Conservation (phyloP, 2,113 vertebrate genomes). For the Nothobranchius kuhntae region DNA sequence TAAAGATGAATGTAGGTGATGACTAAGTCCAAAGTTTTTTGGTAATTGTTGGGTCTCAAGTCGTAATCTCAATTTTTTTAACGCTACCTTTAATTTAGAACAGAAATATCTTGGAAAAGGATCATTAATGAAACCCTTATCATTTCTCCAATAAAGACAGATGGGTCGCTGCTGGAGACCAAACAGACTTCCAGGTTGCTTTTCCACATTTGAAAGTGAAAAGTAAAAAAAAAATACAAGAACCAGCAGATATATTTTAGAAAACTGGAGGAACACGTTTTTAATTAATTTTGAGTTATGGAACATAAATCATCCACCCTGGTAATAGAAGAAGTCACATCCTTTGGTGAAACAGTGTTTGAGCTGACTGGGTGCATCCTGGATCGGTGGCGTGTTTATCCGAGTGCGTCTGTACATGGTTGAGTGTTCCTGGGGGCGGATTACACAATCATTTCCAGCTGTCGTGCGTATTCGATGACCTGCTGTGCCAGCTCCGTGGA, state of each 20-base stretch:
- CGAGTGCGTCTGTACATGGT: conserved; percentile 47
- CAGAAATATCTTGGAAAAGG: conserved; percentile 20
- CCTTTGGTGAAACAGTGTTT: conserved; percentile 17
- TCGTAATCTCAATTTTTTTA: too few species aligned
- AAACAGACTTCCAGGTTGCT: conserved; percentile 1
- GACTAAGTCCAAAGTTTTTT: too few species aligned
- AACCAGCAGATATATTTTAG: conserved; percentile 12
- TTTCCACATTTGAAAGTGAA: conserved; percentile 6
- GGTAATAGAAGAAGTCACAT: conserved; percentile 33
- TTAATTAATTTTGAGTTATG: conserved; percentile 10
- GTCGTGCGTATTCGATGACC: conserved; percentile 92
- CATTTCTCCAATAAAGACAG: not conserved
- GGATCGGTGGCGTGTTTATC: conserved; percentile 30
- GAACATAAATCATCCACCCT: conserved; percentile 22
- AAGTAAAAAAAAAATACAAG: not conserved
- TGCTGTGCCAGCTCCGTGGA: conserved; percentile 90
- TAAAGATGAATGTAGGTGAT: too few species aligned
- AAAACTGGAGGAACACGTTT: not conserved
- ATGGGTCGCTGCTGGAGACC: conserved; percentile 7
- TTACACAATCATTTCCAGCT: conserved; percentile 96
- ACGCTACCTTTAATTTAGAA: too few species aligned
- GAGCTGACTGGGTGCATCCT: conserved; percentile 30
- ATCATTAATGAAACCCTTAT: conserved; percentile 14
- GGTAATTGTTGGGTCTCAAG: too few species aligned
- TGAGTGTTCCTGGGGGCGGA: conserved; percentile 50